Conservation (phyloP, 37 sponge, comb jelly and placozoan genomes). For the Tethya wilhelma region DNA sequence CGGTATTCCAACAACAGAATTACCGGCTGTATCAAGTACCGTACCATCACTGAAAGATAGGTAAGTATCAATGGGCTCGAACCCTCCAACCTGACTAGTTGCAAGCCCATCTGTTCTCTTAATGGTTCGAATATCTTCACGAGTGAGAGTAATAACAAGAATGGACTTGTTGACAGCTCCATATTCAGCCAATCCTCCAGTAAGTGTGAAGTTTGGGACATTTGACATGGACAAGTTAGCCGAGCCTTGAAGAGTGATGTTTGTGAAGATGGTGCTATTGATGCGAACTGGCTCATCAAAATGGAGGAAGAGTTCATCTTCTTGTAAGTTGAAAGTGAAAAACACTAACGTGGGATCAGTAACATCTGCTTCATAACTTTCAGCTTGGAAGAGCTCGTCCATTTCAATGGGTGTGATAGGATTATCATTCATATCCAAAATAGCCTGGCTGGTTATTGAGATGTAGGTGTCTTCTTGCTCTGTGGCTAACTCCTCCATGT, state of each 20-base stretch:
- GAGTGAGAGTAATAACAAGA: conserved; percentile 51
- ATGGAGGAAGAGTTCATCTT: conserved; percentile 64
- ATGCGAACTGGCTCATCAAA: conserved; percentile 89
- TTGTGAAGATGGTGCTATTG: conserved; percentile 49
- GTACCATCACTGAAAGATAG: conserved; percentile 55
- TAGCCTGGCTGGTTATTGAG: conserved; percentile 47
- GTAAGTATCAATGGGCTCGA: conserved; percentile 38
- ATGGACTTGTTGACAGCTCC: conserved; percentile 54
- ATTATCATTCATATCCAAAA: conserved; percentile 77
- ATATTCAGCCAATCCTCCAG: conserved; percentile 77
- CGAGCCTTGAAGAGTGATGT: conserved; percentile 68
- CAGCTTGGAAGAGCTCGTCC: conserved; percentile 37
- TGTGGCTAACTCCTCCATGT: conserved; percentile 73
- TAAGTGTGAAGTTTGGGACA: conserved; percentile 58
- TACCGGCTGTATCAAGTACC: conserved; percentile 75
- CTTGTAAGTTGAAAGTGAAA: conserved; percentile 71
- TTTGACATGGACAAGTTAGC: conserved; percentile 17
- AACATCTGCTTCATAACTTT: conserved; percentile 62
- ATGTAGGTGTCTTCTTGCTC: conserved; percentile 74
- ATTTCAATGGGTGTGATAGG: conserved; percentile 36
- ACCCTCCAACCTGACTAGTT: neutral
- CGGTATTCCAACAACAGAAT: conserved; percentile 55
- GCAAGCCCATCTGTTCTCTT: conserved; percentile 34
- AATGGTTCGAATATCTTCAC: conserved; percentile 63
- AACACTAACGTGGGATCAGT: conserved; percentile 59